Evolutionary conservation across 1,140 invertebrate genomes (phyloP).

Genomic region (Hirudo medicinalis): DNA sequence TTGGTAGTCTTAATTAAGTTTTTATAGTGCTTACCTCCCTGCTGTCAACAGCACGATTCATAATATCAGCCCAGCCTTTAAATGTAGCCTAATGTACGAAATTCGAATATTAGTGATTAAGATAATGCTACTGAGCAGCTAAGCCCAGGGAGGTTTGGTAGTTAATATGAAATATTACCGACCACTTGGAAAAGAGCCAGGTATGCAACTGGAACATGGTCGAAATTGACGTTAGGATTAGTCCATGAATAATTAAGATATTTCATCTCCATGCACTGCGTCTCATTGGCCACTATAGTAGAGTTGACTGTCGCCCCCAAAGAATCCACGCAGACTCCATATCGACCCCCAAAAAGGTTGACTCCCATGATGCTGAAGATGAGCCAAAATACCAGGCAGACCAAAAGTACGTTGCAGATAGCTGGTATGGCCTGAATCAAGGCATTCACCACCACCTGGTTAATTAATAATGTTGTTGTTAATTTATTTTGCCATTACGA

Average conservation of each 20-base stretch:
- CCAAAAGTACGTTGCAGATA: slow-evolving; percentile 82
- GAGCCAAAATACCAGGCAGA: slow-evolving; percentile 79
- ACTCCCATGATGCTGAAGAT: slow-evolving; percentile 85
- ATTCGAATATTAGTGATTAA: neutral
- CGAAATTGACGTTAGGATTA: slow-evolving; percentile 94
- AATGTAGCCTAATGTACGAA: slow-evolving; percentile 66
- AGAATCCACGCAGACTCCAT: slow-evolving; percentile 29
- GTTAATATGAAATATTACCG: slow-evolving; percentile 22
- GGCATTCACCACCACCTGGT: slow-evolving; percentile 80
- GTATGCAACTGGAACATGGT: slow-evolving; percentile 92
- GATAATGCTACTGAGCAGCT: neutral
- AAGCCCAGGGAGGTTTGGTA: neutral
- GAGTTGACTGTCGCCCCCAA: slow-evolving; percentile 48
- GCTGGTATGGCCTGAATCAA: slow-evolving; percentile 85
- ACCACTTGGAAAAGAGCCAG: slow-evolving; percentile 89
- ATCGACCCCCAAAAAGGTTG: slow-evolving; percentile 70
- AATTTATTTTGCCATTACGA: no score
- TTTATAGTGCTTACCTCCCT: slow-evolving; percentile 54
- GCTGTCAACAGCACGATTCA: slow-evolving; percentile 93
- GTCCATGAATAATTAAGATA: slow-evolving; percentile 86
- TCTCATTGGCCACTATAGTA: slow-evolving; percentile 71
- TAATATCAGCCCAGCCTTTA: slow-evolving; percentile 74
- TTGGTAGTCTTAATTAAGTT: neutral
- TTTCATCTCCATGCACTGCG: slow-evolving; percentile 43
- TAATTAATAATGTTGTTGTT: neutral